phyloP scores from a whole-genome alignment of 2,888 invertebrate species.

The Ichneumon xanthorius region DNA sequence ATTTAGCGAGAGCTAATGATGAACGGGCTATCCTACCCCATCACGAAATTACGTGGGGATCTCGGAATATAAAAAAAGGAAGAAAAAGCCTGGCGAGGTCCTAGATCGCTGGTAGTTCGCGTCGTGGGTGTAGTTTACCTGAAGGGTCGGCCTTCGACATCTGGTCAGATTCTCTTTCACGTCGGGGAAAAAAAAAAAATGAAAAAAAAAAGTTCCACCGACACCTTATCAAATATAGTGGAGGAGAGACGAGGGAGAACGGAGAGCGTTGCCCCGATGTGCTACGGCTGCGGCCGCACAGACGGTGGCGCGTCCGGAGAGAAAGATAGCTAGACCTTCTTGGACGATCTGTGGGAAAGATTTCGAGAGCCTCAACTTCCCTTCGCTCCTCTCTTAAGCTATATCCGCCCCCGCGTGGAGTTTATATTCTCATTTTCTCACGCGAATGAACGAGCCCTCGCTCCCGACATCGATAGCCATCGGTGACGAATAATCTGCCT shows the following conservation, averaged over 20 bases:
- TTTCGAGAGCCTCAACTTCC: constrained; percentile 67
- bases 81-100: background rate
- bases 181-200: constrained; percentile 64
- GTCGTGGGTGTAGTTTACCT: constrained; percentile 63
- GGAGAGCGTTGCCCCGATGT: constrained; percentile 53
- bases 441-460: constrained; percentile 51
- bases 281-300: constrained; percentile 53
- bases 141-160: constrained; percentile 76
- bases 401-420: constrained; percentile 65
- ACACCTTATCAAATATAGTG: constrained; percentile 79
- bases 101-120: constrained; percentile 10
- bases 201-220: constrained; percentile 67
- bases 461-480: constrained; percentile 58
- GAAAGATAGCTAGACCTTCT: constrained; percentile 51
- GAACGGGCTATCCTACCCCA: constrained; percentile 74
- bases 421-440: constrained; percentile 65
- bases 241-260: constrained; percentile 48
- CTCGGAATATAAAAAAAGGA: background rate
- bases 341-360: constrained; percentile 69
- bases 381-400: constrained; percentile 57
- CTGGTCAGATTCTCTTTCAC: constrained; percentile 84
- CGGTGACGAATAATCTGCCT: constrained; percentile 9
- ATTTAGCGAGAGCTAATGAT: constrained; percentile 82
- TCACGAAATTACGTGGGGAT: constrained; percentile 70
- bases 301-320: constrained; percentile 59